phyloP scores from a whole-genome alignment of 2,797 vertebrate species.

The Anomalospiza imberbis region DNA sequence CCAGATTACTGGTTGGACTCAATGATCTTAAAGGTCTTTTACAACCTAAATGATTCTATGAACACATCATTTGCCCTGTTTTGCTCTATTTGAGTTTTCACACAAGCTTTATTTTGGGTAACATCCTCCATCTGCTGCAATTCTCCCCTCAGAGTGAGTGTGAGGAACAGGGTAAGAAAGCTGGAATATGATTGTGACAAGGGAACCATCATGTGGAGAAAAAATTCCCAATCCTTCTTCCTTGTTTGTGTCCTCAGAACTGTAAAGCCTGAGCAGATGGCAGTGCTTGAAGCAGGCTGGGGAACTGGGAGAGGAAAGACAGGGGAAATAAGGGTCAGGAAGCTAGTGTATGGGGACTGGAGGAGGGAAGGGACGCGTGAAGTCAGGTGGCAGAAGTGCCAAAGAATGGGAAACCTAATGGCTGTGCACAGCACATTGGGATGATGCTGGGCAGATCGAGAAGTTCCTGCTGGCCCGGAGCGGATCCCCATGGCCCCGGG shows the following conservation, averaged over 20 bases:
- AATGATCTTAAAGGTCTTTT: background rate
- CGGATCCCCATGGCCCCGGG: background rate
- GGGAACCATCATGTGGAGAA: background rate
- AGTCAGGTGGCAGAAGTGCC: background rate
- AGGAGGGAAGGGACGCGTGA: fast-evolving
- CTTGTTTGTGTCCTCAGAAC: background rate
- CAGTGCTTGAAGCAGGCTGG: background rate
- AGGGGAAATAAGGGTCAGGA: background rate
- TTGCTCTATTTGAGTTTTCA: background rate
- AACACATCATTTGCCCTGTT: background rate
- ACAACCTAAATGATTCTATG: background rate
- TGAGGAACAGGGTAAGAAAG: background rate
- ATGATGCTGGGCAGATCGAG: background rate
- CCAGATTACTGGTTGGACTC: background rate
- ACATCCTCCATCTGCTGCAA: background rate
- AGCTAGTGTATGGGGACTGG: background rate
- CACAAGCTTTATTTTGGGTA: background rate
- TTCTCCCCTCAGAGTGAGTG: background rate
- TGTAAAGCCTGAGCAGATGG: background rate
- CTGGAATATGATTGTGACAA: background rate
- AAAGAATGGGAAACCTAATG: background rate
- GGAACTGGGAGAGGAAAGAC: background rate
- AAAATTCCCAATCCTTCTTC: background rate
- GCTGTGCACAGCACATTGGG: background rate
- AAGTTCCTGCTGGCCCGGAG: background rate